Base-by-base conservation (phyloP, 2,888 invertebrate species). In the Mythimna loreyi region DNA sequence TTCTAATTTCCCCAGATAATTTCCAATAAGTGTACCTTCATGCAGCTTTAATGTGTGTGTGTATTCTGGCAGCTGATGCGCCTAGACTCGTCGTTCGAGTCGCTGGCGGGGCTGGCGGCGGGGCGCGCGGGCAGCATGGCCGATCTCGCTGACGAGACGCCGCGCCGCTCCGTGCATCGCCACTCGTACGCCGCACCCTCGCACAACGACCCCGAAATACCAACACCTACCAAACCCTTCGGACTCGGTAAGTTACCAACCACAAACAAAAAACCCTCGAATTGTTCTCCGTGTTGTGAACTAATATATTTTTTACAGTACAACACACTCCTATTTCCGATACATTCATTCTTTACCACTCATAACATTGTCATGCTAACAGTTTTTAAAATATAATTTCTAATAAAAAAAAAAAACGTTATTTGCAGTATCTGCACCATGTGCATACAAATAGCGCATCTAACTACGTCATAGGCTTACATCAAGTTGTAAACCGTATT, bases 61-160 rank as follows among this genome's bases (percentile, higher is more conserved):
- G 4, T n/a, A 21, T 62, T 65, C 58, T 59, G 52, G 3, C 94
- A 98, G 98, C 96, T 98, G 68, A 98, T 98, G 98, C 97, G 97
- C 68, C 96, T 98, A 92, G 98, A 98, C 90, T 97, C 97, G 56
- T 97, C 98, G 67, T 97, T 97, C 95, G 98, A 98, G 91, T 97
- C 98, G 40, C 93, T 98, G 78, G 92, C 96, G 43, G 97, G 97
- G 59, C 97, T 98, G 33, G 91, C 89, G 0, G 87, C 97, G 81
- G 97, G 97, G 23, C 97, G 98, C 43, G 98, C 98, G 36, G 98
- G 98, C 91, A 98, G 98, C 90, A 98, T 98, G 84, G 97, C 97
- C 25, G 98, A 98, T 94, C 93, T 98, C 19, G 98, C 97, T 86
- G 97, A 97, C 78, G 97, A 98, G 74, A 90, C 87, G 1, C 91